These are phyloP conservation scores for Muntiacus reevesi DNA, from an alignment of 2,113 vertebrate genomes.

Conservation along the genomic window DNA sequence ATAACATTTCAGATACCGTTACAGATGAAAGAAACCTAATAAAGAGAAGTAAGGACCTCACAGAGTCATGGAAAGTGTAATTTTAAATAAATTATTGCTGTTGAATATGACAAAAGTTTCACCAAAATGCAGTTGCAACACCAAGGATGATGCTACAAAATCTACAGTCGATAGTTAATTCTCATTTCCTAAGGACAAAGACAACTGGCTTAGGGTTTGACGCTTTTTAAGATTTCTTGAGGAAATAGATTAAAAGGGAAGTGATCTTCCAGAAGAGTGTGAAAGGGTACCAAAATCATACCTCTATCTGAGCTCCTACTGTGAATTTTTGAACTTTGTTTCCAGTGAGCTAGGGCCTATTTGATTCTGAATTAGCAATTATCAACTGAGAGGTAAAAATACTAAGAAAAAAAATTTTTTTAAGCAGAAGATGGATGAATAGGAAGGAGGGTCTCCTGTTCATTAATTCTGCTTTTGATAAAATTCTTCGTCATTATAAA, in stretches of 20 bases:
- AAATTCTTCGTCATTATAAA: background rate
- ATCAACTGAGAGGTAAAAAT: background rate
- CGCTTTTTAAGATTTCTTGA: background rate
- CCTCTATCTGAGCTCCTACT: background rate
- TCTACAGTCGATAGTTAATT: background rate
- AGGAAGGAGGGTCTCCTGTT: background rate
- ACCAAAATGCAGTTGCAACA: background rate
- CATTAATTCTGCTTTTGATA: background rate
- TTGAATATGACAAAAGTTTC: background rate
- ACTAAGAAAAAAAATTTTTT: background rate
- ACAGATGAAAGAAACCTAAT: background rate
- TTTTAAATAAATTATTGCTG: background rate
- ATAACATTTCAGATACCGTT: background rate
- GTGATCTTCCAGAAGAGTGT: background rate
- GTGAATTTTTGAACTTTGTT: background rate
- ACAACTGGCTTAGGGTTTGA: background rate
- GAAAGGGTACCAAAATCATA: background rate
- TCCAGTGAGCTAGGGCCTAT: background rate
- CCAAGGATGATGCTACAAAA: background rate
- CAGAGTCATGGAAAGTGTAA: background rate
- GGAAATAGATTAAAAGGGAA: background rate
- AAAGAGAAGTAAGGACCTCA: background rate
- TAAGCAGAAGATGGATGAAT: fast-evolving
- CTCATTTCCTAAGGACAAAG: background rate
- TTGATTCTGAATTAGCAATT: background rate